phyloP scores from a whole-genome alignment of 2,113 vertebrate species.

The Hippopotamus amphibius region DNA sequence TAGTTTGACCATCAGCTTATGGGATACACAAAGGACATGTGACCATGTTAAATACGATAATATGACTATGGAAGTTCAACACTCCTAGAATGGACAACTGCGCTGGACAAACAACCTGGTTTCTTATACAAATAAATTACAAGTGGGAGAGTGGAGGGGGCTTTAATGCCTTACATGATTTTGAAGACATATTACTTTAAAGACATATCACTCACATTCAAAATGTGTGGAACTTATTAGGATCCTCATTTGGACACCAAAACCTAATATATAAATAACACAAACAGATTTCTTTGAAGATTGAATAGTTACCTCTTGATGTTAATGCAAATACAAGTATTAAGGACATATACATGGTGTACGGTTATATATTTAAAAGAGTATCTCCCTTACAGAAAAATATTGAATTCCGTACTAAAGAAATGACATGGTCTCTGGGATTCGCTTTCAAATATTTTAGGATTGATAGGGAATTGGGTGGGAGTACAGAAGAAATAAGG shows the following conservation, averaged over 20 bases:
- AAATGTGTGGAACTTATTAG: neutral
- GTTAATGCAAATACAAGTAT: neutral
- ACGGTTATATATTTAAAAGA: neutral
- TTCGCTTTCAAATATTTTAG: neutral
- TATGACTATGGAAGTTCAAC: no score
- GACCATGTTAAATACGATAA: neutral
- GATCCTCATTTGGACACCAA: neutral
- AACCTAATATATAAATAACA: neutral
- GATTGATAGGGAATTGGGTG: neutral
- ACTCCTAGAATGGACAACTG: neutral
- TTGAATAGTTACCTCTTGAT: neutral
- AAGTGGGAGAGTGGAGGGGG: neutral
- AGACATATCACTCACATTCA: neutral
- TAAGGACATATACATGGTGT: neutral
- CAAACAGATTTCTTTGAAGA: neutral
- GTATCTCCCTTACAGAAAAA: neutral
- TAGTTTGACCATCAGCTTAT: neutral
- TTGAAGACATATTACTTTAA: neutral
- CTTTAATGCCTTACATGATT: neutral
- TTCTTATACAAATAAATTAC: neutral
- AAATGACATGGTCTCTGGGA: neutral
- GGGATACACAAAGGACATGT: rapidly evolving
- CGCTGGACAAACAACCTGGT: neutral
- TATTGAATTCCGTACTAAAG: neutral
- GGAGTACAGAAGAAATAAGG: neutral